Evolutionary conservation across 2,113 vertebrate genomes (phyloP), one percentile per base, ranked within the genome.

Genomic region (Saimiri boliviensis): DNA sequence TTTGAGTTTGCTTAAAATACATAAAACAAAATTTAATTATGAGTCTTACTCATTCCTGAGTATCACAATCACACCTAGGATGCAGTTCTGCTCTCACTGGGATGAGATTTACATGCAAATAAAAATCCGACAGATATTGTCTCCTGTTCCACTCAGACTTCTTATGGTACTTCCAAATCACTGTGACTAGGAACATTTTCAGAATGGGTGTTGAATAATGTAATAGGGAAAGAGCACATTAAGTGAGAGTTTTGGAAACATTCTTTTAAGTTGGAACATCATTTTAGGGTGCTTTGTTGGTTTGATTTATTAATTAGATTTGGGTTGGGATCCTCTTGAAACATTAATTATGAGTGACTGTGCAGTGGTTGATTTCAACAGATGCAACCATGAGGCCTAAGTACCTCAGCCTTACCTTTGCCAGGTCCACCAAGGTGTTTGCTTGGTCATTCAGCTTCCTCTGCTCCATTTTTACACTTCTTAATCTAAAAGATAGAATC

Each of bases 381-480:
- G 37, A 37, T 10, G 4, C 1, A 37, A 0, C 30, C 14, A 8
- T 0, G 1, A 83, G 21, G 21, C 12, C 42, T 27, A 21, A n/a
- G 10, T 12, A 45, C 25, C 80, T 60, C n/a, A 17, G 25, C 97
- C 99, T 99, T 99, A 99, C 99, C 99, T 99, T 99, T 96, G 99
- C 99, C 98, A 99, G 99, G 98, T 99, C 99, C 99, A 99, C 99
- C 99, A 99, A 99, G 96, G 99, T 99, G 98, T 99, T 99, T 97
- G 99, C 99, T 99, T 99, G 99, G 98, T 99, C 99, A 96, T 99
- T 99, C 98, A 99, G 98, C 98, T 99, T 99, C 98, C 99, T 99
- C 99, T 99, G 99, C 98, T 99, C 99, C 99, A 99, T 99, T 99
- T 99, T 99, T 98, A 99, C 99, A 99, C 99, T 99, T 99, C 99